Conservation (phyloP, 2,888 invertebrate species). For the Piscicola geometra region DNA sequence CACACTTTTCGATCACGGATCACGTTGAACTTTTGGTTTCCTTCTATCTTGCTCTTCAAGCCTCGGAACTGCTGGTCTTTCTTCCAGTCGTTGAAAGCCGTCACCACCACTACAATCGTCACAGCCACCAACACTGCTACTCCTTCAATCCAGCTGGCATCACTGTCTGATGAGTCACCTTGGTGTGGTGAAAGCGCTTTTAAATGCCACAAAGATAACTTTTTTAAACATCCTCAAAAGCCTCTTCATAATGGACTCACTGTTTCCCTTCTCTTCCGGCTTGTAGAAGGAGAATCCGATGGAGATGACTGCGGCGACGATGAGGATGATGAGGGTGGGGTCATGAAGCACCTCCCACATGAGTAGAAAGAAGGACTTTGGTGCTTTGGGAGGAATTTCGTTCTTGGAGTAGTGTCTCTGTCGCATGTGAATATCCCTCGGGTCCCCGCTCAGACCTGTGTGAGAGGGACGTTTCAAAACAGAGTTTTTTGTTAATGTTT, state of each 20-base stretch:
- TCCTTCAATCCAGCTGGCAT: slow-evolving; percentile 99
- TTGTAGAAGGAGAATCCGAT: slow-evolving; percentile 77
- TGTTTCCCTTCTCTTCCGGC: slow-evolving; percentile 20
- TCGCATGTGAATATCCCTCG: slow-evolving; percentile 83
- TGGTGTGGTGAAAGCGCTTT: too few species aligned
- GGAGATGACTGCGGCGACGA: slow-evolving; percentile 95
- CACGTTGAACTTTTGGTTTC: slow-evolving; percentile 96
- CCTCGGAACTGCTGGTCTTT: slow-evolving; percentile 99
- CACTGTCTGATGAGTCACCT: slow-evolving; percentile 70
- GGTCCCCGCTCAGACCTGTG: slow-evolving; percentile 84
- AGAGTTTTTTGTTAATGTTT: too few species aligned
- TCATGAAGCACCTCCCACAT: slow-evolving; percentile 99
- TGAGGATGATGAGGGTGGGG: slow-evolving; percentile 95
- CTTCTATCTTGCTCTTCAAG: slow-evolving; percentile 92
- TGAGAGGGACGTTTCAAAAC: slow-evolving; percentile 35
- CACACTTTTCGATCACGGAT: slow-evolving; percentile 81
- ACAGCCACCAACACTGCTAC: slow-evolving; percentile 97
- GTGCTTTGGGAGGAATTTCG: slow-evolving; percentile 96
- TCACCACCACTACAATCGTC: slow-evolving; percentile 96
- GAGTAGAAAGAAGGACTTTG: slow-evolving; percentile 94
- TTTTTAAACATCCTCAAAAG: too few species aligned
- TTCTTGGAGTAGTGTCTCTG: slow-evolving; percentile 95
- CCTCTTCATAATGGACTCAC: too few species aligned
- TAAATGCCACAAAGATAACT: too few species aligned
- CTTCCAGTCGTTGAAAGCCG: slow-evolving; percentile 99